Percentiles rank a stretch among this genome's conserved stretches.
phyloP scores from a whole-genome alignment of 1,140 invertebrate species.

The Ceratitis capitata region DNA sequence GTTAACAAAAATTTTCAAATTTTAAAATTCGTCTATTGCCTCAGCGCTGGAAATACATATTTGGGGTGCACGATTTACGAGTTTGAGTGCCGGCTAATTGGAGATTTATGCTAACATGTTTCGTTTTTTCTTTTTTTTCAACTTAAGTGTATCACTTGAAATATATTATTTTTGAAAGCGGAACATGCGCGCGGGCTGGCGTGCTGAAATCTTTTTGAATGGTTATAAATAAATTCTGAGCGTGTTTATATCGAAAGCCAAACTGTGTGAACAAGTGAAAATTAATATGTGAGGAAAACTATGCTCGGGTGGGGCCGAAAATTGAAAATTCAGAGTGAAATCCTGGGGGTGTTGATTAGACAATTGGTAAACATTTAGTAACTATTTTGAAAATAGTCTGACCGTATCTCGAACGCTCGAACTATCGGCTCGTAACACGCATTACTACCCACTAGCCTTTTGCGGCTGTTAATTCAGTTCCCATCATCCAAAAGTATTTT shows the following conservation, averaged over 20 bases:
- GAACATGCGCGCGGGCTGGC: background rate
- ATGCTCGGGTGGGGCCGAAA: no score
- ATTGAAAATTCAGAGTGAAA: background rate
- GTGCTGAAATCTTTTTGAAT: background rate
- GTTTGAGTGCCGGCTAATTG: background rate
- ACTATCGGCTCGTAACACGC: background rate
- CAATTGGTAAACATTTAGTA: background rate
- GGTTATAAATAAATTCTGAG: background rate
- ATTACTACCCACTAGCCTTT: no score
- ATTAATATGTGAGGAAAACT: no score
- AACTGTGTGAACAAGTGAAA: background rate
- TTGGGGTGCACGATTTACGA: slow-evolving; percentile 2
- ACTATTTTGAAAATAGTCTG: background rate
- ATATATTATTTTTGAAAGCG: background rate
- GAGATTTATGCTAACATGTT: slow-evolving; percentile 10
- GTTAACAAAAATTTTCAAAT: background rate
- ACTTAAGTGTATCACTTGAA: background rate
- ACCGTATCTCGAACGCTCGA: background rate
- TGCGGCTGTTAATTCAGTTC: no score
- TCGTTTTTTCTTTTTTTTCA: background rate
- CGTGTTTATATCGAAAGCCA: background rate
- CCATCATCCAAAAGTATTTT: no score
- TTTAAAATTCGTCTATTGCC: background rate
- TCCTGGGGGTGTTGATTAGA: background rate
- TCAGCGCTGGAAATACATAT: background rate